Conservation (phyloP, 1,140 invertebrate species). For the Orchestia grillus region DNA sequence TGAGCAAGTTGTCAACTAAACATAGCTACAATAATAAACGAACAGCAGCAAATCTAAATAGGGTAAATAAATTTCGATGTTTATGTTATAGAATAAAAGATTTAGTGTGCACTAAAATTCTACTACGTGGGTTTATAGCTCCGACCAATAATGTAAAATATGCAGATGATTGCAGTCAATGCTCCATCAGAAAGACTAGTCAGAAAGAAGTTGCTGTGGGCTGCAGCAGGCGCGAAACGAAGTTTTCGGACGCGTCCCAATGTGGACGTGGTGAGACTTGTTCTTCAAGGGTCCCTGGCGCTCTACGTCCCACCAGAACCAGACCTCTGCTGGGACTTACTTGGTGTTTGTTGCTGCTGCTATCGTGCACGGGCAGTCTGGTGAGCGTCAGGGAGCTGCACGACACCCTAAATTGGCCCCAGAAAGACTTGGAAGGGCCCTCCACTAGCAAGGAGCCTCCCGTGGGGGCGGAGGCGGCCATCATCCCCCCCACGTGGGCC, state of each 20-base stretch:
- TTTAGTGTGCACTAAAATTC: not conserved
- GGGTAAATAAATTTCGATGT: not conserved
- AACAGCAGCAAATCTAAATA: not conserved
- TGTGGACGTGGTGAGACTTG: not conserved
- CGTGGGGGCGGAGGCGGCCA: slow-evolving; percentile 68
- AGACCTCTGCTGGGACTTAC: not conserved
- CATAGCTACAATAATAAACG: not conserved
- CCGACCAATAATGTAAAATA: not conserved
- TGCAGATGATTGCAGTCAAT: not conserved
- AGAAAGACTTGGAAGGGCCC: not conserved
- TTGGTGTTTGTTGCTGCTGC: not conserved
- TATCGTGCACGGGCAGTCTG: not conserved
- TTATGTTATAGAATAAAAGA: not conserved
- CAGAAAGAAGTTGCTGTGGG: not conserved
- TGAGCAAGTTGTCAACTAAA: not conserved
- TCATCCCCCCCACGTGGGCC: slow-evolving; percentile 87
- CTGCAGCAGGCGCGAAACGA: not conserved
- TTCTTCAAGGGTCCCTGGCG: not conserved
- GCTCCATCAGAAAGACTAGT: not conserved
- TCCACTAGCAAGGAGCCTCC: not conserved
- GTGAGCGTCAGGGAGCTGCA: slow-evolving; percentile 33
- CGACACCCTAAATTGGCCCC: not conserved
- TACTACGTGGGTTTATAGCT: not conserved
- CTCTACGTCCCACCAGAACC: not conserved
- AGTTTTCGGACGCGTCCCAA: not conserved